Evolutionary conservation across 2,113 vertebrate genomes (phyloP).

Genomic region (Hippopotamus amphibius): DNA sequence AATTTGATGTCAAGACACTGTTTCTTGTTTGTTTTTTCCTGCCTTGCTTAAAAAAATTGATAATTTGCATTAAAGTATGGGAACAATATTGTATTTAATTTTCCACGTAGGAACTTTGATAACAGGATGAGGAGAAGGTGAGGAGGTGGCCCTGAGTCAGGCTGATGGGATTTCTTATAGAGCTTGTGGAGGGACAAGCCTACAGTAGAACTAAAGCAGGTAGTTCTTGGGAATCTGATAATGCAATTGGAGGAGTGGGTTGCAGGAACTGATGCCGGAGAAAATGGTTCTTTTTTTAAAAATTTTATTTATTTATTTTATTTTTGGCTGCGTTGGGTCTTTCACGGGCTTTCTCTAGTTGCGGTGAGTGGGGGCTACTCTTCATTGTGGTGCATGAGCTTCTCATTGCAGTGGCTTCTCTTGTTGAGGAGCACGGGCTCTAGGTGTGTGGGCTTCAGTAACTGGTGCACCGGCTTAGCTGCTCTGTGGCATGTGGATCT

Average conservation of each 20-base stretch:
- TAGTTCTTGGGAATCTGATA: background rate
- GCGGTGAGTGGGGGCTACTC: no score
- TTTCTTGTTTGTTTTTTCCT: background rate
- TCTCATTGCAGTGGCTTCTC: no score
- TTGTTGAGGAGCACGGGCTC: no score
- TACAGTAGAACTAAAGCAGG: background rate
- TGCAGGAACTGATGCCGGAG: accelerated
- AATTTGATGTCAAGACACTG: background rate
- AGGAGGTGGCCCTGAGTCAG: background rate
- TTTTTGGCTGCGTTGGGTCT: no score
- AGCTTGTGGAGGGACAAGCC: background rate
- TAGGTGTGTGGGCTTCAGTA: no score
- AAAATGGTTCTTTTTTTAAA: background rate
- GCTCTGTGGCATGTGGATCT: no score
- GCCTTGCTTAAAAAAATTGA: background rate
- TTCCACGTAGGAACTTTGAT: background rate
- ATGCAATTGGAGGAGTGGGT: background rate
- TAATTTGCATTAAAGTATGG: background rate
- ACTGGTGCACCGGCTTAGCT: no score
- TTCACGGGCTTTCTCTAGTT: no score
- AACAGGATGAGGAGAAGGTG: background rate
- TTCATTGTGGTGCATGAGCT: no score
- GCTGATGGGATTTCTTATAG: background rate
- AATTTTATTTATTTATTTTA: no score
- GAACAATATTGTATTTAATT: background rate